Evolutionary conservation across 2,113 vertebrate genomes (phyloP).

Genomic region (Corythoichthys haematopterus): DNA sequence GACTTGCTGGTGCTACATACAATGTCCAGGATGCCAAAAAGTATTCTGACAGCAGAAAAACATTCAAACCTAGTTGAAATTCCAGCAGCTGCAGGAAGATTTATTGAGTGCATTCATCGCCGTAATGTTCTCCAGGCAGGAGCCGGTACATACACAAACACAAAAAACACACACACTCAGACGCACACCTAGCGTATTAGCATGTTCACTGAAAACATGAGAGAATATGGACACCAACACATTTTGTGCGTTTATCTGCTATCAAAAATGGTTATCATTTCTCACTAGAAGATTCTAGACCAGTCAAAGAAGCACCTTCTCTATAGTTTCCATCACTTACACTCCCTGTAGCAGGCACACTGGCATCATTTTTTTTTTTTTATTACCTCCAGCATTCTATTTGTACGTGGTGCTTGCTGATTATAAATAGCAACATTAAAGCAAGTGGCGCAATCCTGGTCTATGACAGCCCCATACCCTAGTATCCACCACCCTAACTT

Average conservation of each 20-base stretch:
- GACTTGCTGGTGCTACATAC: constrained; percentile 23
- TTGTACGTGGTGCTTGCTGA: constrained; percentile 60
- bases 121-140: constrained; percentile 49
- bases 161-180: background rate
- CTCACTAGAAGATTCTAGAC: constrained; percentile 23
- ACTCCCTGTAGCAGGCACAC: constrained; percentile 39
- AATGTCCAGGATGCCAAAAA: constrained; percentile 34
- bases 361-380: constrained; percentile 56
- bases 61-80: constrained; percentile 60
- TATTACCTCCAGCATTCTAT: constrained; percentile 59
- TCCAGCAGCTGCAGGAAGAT: constrained; percentile 43
- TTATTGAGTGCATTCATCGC: constrained; percentile 53
- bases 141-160: background rate
- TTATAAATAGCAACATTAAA: constrained; percentile 80
- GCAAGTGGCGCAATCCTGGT: constrained; percentile 75
- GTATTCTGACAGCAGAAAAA: constrained; percentile 44
- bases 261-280: constrained; percentile 16
- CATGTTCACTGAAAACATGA: constrained; percentile 37
- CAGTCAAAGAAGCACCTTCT: constrained; percentile 14
- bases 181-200: constrained; percentile 30
- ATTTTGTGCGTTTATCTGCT: constrained; percentile 12
- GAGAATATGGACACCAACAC: constrained; percentile 14
- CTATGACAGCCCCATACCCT: constrained; percentile 75
- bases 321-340: constrained; percentile 27
- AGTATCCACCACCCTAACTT: constrained; percentile 73